Conservation (phyloP, 2,113 vertebrate species). For the Elaphurus davidianus region DNA sequence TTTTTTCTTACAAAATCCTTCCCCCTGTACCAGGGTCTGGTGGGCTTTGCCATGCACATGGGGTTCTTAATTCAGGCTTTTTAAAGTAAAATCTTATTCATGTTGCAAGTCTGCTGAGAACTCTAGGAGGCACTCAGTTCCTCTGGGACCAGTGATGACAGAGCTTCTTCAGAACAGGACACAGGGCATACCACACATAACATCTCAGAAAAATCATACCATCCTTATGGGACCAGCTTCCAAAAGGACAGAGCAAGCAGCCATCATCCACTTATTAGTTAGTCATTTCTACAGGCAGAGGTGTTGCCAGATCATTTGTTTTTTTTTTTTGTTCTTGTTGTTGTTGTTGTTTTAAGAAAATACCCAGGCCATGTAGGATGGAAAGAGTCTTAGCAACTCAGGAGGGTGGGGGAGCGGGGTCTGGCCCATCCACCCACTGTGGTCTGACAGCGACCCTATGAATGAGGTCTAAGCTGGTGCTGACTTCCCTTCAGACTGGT, state of each 20-base stretch:
- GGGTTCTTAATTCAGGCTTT: slow-evolving; percentile 52
- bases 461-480: too few species aligned
- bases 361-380: background rate
- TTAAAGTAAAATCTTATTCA: slow-evolving; percentile 60
- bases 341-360: background rate
- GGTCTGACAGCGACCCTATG: background rate
- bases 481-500: rapidly evolving
- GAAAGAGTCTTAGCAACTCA: background rate
- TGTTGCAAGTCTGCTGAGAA: slow-evolving; percentile 46
- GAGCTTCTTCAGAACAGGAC: background rate
- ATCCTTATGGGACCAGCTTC: background rate
- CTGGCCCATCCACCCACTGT: background rate
- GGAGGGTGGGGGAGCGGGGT: too few species aligned
- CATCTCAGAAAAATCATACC: background rate
- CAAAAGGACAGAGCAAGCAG: background rate
- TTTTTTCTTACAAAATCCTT: background rate
- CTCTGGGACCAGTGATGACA: background rate
- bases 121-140: slow-evolving; percentile 25
- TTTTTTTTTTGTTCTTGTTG: background rate
- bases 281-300: background rate
- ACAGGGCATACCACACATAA: background rate
- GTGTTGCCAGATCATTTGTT: background rate
- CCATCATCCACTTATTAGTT: background rate
- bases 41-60: slow-evolving; percentile 47
- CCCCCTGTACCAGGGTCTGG: background rate